Percentiles rank a stretch among this genome's conserved stretches.
Evolutionary conservation across 2,888 invertebrate genomes (phyloP).

Genomic region (Parnassius mnemosyne): DNA sequence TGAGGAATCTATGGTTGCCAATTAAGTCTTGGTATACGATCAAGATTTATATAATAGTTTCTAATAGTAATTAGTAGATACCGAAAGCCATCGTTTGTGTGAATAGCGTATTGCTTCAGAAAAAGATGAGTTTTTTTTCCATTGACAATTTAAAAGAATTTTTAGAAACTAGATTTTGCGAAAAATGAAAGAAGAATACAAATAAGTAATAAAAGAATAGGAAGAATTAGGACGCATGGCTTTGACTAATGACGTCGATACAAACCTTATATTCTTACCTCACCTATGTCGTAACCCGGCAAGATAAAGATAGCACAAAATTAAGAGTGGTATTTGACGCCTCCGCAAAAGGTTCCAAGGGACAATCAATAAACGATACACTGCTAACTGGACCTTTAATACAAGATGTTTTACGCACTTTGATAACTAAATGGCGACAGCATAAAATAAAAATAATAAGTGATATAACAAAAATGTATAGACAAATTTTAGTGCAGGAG

Average conservation of each 20-base stretch:
- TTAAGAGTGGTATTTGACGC: no score
- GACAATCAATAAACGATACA: no score
- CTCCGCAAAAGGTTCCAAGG: no score
- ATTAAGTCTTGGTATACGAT: no score
- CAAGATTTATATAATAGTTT: no score
- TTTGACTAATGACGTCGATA: background rate
- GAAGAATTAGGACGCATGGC: background rate
- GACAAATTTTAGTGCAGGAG: slow-evolving; percentile 27
- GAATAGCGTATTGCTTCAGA: no score
- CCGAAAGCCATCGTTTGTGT: no score
- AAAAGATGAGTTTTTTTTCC: background rate
- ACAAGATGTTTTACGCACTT: slow-evolving; percentile 35
- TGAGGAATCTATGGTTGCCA: no score
- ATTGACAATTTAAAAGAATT: background rate
- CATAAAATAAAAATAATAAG: slow-evolving; percentile 28
- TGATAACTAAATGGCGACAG: slow-evolving; percentile 34
- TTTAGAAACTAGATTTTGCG: background rate
- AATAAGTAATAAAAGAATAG: background rate
- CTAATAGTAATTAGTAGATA: no score
- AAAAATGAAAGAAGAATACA: background rate
- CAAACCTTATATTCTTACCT: no score
- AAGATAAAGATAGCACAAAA: slow-evolving; percentile 1
- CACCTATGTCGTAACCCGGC: no score
- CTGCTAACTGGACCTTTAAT: no score
- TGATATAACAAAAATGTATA: slow-evolving; percentile 40